These are phyloP conservation scores for Sebastolobus altivelis DNA, from an alignment of 2,797 vertebrate species.

Conservation along the genomic window DNA sequence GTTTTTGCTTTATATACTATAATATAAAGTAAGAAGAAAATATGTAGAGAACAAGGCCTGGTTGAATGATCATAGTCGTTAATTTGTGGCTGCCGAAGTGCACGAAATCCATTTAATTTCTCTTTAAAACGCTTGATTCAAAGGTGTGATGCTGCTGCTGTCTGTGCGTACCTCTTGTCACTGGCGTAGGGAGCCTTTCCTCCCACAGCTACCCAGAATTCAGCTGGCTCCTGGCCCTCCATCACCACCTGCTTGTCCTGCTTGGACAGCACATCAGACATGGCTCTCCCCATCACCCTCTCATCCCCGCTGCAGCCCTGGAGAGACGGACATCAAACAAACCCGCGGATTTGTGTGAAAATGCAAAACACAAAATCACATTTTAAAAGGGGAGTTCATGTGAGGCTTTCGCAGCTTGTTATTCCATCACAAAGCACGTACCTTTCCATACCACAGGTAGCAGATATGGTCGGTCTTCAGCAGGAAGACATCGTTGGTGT, in stretches of 20 bases:
- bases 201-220: constrained; percentile 93
- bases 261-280: constrained; percentile 88
- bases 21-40: neutral
- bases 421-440: constrained; percentile 44
- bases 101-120: neutral
- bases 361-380: neutral
- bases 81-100: neutral
- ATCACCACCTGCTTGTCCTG: constrained; percentile 90
- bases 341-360: neutral
- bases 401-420: neutral
- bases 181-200: constrained; percentile 91
- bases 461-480: constrained; percentile 83
- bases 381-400: neutral
- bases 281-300: constrained; percentile 88
- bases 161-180: constrained; percentile 87
- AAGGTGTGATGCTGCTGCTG: neutral
- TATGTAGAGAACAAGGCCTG: neutral
- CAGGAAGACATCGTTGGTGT: constrained; percentile 92
- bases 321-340: constrained; percentile 16
- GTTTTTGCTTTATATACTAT: neutral
- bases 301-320: constrained; percentile 95
- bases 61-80: neutral
- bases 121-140: neutral
- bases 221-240: constrained; percentile 92
- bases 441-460: constrained; percentile 96